Percentiles rank a stretch among this genome's conserved stretches.
Conservation (phyloP, 1,140 invertebrate species). For the Drosophila elegans region DNA sequence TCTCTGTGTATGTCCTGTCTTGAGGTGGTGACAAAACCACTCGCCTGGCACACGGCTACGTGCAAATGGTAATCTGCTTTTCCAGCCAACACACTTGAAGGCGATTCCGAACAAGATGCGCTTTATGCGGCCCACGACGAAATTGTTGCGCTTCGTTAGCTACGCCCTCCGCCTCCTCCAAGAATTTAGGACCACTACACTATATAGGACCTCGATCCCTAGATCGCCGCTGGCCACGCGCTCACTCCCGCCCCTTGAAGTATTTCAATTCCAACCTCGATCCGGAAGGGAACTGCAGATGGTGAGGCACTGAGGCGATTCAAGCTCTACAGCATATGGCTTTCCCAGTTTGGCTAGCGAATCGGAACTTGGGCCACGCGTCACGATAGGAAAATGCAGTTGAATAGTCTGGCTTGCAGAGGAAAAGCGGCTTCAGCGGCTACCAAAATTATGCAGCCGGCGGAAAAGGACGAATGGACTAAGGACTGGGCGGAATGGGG, state of each 20-base stretch:
- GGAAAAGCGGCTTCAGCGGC: constrained; percentile 57
- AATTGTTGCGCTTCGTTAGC: constrained; percentile 79
- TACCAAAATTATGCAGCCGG: constrained; percentile 63
- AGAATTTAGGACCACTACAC: neutral
- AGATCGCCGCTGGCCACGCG: constrained; percentile 60
- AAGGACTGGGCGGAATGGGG: constrained; percentile 41
- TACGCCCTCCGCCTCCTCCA: constrained; percentile 27
- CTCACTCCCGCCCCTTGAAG: constrained; percentile 7
- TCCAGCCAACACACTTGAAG: constrained; percentile 63
- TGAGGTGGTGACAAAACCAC: constrained; percentile 36
- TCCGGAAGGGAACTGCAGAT: constrained; percentile 43
- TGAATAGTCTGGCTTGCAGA: constrained; percentile 26
- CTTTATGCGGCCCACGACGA: constrained; percentile 55
- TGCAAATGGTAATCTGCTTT: constrained; percentile 76
- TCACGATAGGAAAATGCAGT: constrained; percentile 67
- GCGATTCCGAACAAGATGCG: constrained; percentile 46
- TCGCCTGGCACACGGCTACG: constrained; percentile 36
- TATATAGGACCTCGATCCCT: constrained; percentile 35
- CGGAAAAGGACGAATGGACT: constrained; percentile 4
- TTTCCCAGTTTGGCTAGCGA: constrained; percentile 18
- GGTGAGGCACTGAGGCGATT: constrained; percentile 70
- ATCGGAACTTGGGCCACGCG: constrained; percentile 59
- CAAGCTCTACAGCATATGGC: constrained; percentile 58
- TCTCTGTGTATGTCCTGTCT: constrained; percentile 9
- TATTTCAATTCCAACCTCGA: constrained; percentile 6